Percentiles rank a stretch among this genome's conserved stretches.
These are phyloP conservation scores for Uria aalge DNA, from an alignment of 2,113 vertebrate species.

Conservation along the genomic window DNA sequence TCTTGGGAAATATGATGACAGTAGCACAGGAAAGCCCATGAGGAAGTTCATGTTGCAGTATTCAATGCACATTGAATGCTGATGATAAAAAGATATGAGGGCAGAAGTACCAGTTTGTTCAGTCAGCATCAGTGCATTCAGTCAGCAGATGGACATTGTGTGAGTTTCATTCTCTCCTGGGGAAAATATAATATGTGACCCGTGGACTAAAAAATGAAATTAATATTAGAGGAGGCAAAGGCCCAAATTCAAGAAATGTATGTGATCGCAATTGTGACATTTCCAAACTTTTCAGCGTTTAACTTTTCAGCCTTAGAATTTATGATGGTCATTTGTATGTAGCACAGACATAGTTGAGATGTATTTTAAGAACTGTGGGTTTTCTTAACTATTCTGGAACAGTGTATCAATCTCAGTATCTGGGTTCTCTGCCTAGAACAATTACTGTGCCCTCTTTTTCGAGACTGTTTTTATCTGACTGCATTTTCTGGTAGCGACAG, in stretches of 20 bases:
- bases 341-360: not conserved
- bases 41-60: not conserved
- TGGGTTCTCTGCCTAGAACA: not conserved
- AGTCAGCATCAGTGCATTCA: not conserved
- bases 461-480: not conserved
- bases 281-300: not conserved
- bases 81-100: not conserved
- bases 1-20: not conserved
- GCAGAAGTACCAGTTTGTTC: not conserved
- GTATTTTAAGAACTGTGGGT: not conserved
- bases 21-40: not conserved
- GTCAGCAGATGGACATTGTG: not conserved
- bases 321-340: not conserved
- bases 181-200: not conserved
- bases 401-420: not conserved
- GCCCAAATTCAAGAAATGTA: not conserved
- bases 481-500: not conserved
- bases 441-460: not conserved
- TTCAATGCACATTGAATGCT: not conserved
- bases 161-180: not conserved
- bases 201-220: not conserved
- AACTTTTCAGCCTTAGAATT: not conserved
- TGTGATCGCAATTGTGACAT: not conserved
- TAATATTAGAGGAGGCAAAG: not conserved
- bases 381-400: not conserved